Conservation (phyloP, 2,797 vertebrate genomes). For the Microhierax caerulescens region DNA sequence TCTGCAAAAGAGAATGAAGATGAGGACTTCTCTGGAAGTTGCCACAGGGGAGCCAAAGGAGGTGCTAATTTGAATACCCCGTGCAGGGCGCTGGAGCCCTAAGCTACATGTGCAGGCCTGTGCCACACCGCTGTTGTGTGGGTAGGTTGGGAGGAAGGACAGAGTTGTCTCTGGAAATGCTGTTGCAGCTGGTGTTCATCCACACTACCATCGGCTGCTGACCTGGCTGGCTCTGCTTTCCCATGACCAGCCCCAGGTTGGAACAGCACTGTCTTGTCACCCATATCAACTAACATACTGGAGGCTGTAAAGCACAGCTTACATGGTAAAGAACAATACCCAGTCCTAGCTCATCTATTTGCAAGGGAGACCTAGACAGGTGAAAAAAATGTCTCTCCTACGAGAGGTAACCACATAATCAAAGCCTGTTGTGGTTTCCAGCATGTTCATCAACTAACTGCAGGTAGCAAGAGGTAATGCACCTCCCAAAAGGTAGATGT, state of each 20-base stretch:
- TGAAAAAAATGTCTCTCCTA: neutral
- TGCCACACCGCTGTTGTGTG: neutral
- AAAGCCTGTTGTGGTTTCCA: neutral
- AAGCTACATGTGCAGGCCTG: neutral
- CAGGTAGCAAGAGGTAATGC: neutral
- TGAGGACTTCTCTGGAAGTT: neutral
- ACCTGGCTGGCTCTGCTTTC: neutral
- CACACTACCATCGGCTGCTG: too few species aligned
- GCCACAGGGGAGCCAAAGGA: neutral
- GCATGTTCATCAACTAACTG: neutral
- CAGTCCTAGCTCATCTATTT: neutral
- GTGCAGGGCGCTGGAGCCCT: too few species aligned
- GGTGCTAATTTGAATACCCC: neutral
- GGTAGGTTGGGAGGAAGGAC: neutral
- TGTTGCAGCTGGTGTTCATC: neutral
- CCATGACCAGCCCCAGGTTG: neutral
- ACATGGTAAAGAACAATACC: neutral
- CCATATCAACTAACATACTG: neutral
- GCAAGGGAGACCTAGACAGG: neutral
- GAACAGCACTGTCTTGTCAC: neutral
- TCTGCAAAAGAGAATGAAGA: neutral
- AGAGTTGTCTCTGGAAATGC: neutral
- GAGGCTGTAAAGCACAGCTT: neutral
- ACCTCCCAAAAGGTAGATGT: neutral
- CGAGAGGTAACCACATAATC: neutral